These are phyloP conservation scores for Odocoileus virginianus DNA, from an alignment of 2,113 vertebrate species.

Conservation along the genomic window DNA sequence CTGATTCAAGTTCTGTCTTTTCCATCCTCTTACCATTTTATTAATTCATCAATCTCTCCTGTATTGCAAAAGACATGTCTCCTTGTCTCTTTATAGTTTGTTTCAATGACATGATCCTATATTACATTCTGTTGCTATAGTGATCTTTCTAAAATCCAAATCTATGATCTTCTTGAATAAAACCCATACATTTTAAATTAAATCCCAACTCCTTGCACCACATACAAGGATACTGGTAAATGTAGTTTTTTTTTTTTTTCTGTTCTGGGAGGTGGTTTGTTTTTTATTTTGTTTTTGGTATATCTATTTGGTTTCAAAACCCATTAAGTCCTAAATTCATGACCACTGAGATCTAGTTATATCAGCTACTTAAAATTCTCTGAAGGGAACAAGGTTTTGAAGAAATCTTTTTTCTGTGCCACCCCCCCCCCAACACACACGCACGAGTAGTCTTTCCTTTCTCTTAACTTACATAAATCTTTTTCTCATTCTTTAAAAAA, in stretches of 20 bases:
- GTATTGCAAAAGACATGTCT: not conserved
- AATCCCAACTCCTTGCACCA: not conserved
- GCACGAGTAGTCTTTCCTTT: not conserved
- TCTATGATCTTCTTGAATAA: not conserved
- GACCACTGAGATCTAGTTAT: not conserved
- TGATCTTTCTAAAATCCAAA: not conserved
- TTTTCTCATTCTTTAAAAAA: not conserved
- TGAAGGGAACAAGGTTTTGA: not conserved
- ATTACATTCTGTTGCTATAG: not conserved
- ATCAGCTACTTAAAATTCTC: not conserved
- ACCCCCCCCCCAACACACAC: rapidly evolving
- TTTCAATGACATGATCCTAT: not conserved
- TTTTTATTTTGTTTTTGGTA: not conserved
- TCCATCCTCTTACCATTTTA: not conserved
- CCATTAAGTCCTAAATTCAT: not conserved
- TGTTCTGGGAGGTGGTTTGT: not conserved
- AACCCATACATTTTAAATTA: not conserved
- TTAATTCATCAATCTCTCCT: not conserved
- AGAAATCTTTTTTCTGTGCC: not conserved
- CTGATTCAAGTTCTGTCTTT: not conserved
- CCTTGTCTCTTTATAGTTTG: not conserved
- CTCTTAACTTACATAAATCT: not conserved
- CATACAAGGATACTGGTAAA: not conserved
- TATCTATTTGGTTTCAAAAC: not conserved
- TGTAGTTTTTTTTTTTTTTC: not conserved